Base-by-base conservation (phyloP, 2,888 invertebrate genomes). In the Amphipoea oculea region DNA sequence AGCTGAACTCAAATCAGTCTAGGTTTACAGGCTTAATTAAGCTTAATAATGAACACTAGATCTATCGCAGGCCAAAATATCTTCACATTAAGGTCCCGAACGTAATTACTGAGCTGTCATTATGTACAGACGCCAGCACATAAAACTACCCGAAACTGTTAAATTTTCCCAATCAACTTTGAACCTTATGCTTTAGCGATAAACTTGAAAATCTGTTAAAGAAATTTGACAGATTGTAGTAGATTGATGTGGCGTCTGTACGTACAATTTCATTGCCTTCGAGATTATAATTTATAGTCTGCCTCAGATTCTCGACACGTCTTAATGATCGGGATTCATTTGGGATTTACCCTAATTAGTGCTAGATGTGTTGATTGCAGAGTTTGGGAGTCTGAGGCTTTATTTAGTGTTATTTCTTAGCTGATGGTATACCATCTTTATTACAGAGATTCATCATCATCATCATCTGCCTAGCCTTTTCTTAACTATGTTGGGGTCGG, bases 291-390 rank as follows among this genome's bases (percentile, higher is more conserved):
- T 86, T 77, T 73, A 80, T 71, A 69, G 69, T 69, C 65, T 42
- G 70, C 48, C 60, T 80, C 23, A 54, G 54, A 77, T 78, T 73
- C 77, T 84, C 73, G 77, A 73, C 62, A 71, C 69, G 63, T 42
- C 73, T 70, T 87, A 84, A 81, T 85, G 81, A 84, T 78, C 77
- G 23, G 7, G 0, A 68, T 60, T 76, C 63, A 79, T 84, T 86
- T 86, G 68, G 66, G 68, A 83, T 73, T 73, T 83, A 79, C 69
- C 75, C 69, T 75, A 67, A 75, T 83, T 76, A 78, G 40, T 66
- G 14, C n/a, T 63, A 67, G 36, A 77, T 48, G 51, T 78, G 75
- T 86, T 78, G 78, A 86, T 86, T 78, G 17, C 36, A 63, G 42
- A 63, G 51, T 71, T 80, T 80, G 63, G 54, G 51, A 40, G 36